Evolutionary conservation across 2,888 invertebrate species (phyloP).

Genomic region (Hirtodrosophila alboralis): DNA sequence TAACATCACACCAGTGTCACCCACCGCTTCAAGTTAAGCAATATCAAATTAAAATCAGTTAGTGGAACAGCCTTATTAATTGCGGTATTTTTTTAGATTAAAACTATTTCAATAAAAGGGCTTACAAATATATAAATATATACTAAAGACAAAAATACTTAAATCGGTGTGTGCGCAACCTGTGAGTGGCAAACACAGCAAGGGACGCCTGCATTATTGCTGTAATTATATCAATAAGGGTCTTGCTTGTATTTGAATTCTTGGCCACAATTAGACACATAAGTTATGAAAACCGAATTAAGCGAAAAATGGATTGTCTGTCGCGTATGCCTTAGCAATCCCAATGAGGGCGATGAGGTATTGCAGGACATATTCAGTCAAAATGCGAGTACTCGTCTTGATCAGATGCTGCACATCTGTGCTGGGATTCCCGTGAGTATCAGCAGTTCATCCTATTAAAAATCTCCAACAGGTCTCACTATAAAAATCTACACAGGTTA

Average conservation of each 20-base stretch:
- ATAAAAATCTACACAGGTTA: slow-evolving; percentile 55
- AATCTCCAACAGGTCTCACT: background rate
- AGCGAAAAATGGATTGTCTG: slow-evolving; percentile 80
- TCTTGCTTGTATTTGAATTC: slow-evolving; percentile 17
- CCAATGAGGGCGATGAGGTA: slow-evolving; percentile 58
- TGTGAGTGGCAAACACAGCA: slow-evolving; percentile 23
- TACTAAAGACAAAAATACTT: slow-evolving; percentile 28
- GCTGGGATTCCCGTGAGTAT: slow-evolving; percentile 80
- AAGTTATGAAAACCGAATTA: slow-evolving; percentile 71
- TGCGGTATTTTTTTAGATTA: too few relatives aligned
- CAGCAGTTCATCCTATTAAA: background rate
- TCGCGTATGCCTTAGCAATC: slow-evolving; percentile 72
- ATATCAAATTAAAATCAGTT: too few relatives aligned
- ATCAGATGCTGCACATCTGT: slow-evolving; percentile 81
- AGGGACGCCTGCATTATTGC: slow-evolving; percentile 45
- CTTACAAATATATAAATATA: too few relatives aligned
- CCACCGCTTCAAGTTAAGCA: too few relatives aligned
- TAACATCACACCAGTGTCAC: too few relatives aligned
- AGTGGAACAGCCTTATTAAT: too few relatives aligned
- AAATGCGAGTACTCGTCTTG: slow-evolving; percentile 74
- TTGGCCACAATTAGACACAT: slow-evolving; percentile 5
- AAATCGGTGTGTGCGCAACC: background rate
- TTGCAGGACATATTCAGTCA: slow-evolving; percentile 77
- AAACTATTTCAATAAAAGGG: too few relatives aligned
- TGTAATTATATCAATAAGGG: slow-evolving; percentile 26